Evolutionary conservation across 2,113 vertebrate genomes (phyloP).

Genomic region (Hippocampus abdominalis): DNA sequence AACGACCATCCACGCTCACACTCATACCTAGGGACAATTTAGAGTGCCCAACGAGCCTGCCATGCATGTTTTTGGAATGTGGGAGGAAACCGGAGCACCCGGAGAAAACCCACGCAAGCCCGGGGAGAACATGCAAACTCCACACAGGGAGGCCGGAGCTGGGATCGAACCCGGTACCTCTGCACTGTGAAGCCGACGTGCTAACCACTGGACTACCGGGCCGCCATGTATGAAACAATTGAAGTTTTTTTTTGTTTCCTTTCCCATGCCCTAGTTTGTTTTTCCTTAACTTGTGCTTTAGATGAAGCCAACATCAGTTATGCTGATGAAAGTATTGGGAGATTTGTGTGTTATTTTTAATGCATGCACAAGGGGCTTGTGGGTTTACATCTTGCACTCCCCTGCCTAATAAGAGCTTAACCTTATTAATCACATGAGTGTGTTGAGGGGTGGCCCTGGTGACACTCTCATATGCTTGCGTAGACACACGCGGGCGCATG

Average conservation of each 20-base stretch:
- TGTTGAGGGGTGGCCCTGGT: constrained; percentile 48
- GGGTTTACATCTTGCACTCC: constrained; percentile 31
- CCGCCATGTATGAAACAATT: constrained; percentile 36
- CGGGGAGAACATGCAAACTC: too few species aligned
- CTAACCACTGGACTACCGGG: too few species aligned
- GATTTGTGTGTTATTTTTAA: constrained; percentile 7
- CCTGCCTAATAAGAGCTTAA: constrained; percentile 65
- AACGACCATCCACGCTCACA: too few species aligned
- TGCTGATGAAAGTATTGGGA: constrained; percentile 14
- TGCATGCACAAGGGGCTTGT: constrained; percentile 14
- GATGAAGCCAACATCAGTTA: constrained; percentile 22
- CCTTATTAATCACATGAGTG: constrained; percentile 71
- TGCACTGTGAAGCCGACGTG: too few species aligned
- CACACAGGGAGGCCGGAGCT: too few species aligned
- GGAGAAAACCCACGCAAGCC: too few species aligned
- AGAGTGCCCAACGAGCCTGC: too few species aligned
- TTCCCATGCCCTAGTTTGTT: constrained; percentile 38
- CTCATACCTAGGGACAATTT: too few species aligned
- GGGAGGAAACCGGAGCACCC: too few species aligned
- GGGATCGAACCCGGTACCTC: too few species aligned
- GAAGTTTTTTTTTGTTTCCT: constrained; percentile 17
- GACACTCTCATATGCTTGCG: constrained; percentile 44
- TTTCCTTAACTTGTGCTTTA: constrained; percentile 17
- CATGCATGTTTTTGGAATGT: too few species aligned
- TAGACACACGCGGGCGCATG: constrained; percentile 43